Base-by-base conservation (phyloP, 2,113 vertebrate species). In the Damaliscus lunatus region DNA sequence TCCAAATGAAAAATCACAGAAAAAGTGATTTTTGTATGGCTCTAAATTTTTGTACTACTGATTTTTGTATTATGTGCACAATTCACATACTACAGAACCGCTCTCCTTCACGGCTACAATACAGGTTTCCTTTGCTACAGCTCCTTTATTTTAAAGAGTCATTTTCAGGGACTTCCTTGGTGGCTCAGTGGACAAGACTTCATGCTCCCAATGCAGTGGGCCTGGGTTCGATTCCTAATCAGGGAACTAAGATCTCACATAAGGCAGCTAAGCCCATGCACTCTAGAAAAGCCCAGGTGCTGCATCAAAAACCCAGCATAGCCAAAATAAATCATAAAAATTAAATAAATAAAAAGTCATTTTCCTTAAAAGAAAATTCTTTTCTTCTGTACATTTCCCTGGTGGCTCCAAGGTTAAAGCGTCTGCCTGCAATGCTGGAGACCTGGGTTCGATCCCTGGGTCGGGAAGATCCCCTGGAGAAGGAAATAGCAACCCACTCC, bases 321-420 rank as follows among this genome's bases (percentile, higher is more conserved):
- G 11, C 21, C 36, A 77, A 43, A 77, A 77, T 27, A 77, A 43
- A 25, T 25, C 11, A 43, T 43, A 77, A 77, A 77, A 43, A 43
- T 14, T 77, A 40, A 77, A 77, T 74, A 43, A 40, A 25, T 77
- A 77, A 64, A 81, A 77, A 57, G 19, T 78, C 43, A 88, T 55
- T 84, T 67, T 71, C n/a, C 40, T 87, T 89, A 89, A 92, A 78
- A 97, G 27, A 95, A 95, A 78, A 92, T 77, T 71, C 50, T 86
- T 29, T 92, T 85, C 57, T 78, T 93, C 74, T 27, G 84, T 85
- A 85, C 19, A 40, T n/a, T 23, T 40, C 67, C 67, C 10, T 40
- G 67, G 67, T 71, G 10, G 67, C 67, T 71, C 67, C 36, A 17
- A 71, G 64, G 64, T 36, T 71, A 71, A 71, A 71, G 67, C 5